Base-by-base conservation (phyloP, 1,140 invertebrate genomes). In the Prorops nasuta region DNA sequence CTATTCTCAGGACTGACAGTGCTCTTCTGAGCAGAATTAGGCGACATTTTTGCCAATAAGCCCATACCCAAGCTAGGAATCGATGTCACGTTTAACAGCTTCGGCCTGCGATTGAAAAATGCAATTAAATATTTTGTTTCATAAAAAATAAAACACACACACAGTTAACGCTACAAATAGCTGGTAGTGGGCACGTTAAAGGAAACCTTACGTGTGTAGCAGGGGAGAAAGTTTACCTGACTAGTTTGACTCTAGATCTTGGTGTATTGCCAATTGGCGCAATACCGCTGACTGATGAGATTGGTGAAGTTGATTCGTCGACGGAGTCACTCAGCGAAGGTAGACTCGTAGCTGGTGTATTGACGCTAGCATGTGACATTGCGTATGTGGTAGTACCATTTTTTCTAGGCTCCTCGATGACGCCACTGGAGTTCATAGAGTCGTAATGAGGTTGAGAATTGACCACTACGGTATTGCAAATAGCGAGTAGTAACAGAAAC, bases 381-480 rank as follows among this genome's bases (percentile, higher is more conserved):
- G n/a, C n/a, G n/a, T n/a, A n/a, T n/a, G n/a, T n/a, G n/a, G n/a
- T 52, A 19, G 51, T 48, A 19, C 58, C 62, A n/a, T 68, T 72
- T 20, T 64, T 69, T 16, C 57, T 63, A 8, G 64, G 63, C 20
- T 74, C 69, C 60, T 85, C 84, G 37, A 88, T 83, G 17, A 87
- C 72, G 18, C 87, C 88, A 69, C 86, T 91, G 10, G 89, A 83
- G 75, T 92, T 90, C 89, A 92, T 92, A 44, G 84, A 78, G 79
- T 96, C 94, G 62, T 88, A 83, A 81, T 96, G 94, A 1, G 93
- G 92, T 69, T 88, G 84, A 50, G 87, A 86, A 43, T 91, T 88
- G 18, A 98, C 95, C 14, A 98, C 91, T 2, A 98, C 96, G 2
- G 96, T 98, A 74, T 98, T 98, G 71, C 96, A 98, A 40, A 97